A percentile compares a stretch with the other conserved stretches of the same genome.
phyloP scores from a whole-genome alignment of 2,797 vertebrate species.

The Caiman crocodilus region DNA sequence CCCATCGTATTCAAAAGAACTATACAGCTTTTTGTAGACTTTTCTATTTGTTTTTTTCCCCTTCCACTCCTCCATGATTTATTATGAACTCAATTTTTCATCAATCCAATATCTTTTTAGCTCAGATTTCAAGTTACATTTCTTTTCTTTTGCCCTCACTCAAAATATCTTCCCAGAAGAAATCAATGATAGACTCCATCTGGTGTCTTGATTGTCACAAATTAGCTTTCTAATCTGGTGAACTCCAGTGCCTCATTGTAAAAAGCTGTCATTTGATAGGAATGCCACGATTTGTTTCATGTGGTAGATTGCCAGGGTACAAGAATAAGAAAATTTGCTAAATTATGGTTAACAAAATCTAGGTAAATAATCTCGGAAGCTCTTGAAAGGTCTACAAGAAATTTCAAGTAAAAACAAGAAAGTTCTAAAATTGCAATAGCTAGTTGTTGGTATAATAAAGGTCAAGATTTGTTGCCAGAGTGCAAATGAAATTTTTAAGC shows the following conservation, averaged over 20 bases:
- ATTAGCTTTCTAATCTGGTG: conserved; percentile 14
- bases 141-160: background rate
- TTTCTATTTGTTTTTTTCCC: background rate
- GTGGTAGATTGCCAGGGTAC: background rate
- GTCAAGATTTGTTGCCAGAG: conserved; percentile 21
- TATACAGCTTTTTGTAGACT: background rate
- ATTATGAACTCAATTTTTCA: background rate
- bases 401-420: conserved; percentile 10
- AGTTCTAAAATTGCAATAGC: background rate
- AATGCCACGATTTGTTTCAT: background rate
- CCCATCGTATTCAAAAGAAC: background rate
- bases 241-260: background rate
- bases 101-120: background rate
- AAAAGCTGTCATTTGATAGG: background rate
- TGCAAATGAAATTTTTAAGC: background rate
- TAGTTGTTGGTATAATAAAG: conserved; percentile 4
- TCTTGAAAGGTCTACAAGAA: conserved; percentile 13
- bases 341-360: background rate
- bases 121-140: background rate
- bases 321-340: background rate
- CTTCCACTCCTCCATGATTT: background rate
- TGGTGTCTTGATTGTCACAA: background rate
- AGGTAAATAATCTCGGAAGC: conserved; percentile 1
- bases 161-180: background rate
- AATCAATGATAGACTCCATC: background rate